Base-by-base conservation (phyloP, 2,113 vertebrate genomes). In the Gila orcuttii region DNA sequence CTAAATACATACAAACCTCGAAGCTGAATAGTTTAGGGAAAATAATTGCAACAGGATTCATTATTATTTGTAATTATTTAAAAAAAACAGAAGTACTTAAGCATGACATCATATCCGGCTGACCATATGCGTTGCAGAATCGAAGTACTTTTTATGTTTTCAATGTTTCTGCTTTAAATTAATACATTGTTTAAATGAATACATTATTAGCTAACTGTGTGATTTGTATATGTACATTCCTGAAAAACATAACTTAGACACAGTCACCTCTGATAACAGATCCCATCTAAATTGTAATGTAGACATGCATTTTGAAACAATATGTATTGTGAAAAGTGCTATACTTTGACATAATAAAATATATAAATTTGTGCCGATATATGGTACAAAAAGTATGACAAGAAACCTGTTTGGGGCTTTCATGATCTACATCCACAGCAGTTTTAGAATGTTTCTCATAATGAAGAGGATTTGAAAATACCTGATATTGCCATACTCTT, bases 401-500 rank as follows among this genome's bases (percentile, higher is more conserved):
- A 42, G 1, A 71, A 71, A 39, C 39, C 42, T 74, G 2, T 3
- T 25, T 1, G 11, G 1, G 11, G 71, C 23, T 3, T 74, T 74
- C 60, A 25, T 47, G 11, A 47, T 25, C 42, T 74, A 47, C 5
- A 25, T n/a, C 3, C 71, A 74, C 42, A 47, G 42, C 42, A 25
- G 13, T 47, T 75, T 47, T 45, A 15, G 1, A 47, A 75, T 42
- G 71, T 47, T 75, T 25, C 23, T 59, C 4, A 57, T 59, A 2
- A 1, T 10, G 3, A 45, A 79, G 57, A 79, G 78, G 78, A 79
- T 62, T 79, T 79, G 78, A 79, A 62, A 79, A 42, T 0, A 12
- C n/a, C 36, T 42, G 10, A 2, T 25, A 45, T 25, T 23, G 3
- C 19, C 31, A 23, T 55, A 19, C 33, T 4, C 36, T 25, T 50